Evolutionary conservation across 2,888 invertebrate species (phyloP).

Genomic region (Dynastes hyllus): DNA sequence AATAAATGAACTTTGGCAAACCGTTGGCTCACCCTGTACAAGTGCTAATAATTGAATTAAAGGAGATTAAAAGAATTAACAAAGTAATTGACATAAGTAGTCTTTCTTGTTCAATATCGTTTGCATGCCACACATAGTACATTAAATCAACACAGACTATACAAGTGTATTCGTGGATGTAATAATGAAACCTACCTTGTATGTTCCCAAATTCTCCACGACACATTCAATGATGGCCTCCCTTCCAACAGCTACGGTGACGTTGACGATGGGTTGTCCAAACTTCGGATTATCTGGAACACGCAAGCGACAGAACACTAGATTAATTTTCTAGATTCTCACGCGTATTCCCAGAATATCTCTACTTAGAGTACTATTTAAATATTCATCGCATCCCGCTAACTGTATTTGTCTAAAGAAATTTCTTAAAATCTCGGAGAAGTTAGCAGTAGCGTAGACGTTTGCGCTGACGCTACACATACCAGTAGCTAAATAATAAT

Average conservation of each 20-base stretch:
- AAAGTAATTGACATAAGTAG: too few species aligned
- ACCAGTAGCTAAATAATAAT: constrained; percentile 52
- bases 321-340: too few species aligned
- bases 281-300: constrained; percentile 86
- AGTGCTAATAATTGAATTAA: too few species aligned
- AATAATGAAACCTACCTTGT: constrained; percentile 78
- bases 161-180: too few species aligned
- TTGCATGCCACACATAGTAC: too few species aligned
- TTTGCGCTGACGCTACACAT: neutral
- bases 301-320: constrained; percentile 32
- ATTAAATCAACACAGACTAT: too few species aligned
- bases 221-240: constrained; percentile 88
- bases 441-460: neutral
- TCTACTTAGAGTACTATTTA: neutral
- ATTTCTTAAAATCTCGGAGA: constrained; percentile 2
- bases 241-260: constrained; percentile 87
- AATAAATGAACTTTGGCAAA: too few species aligned
- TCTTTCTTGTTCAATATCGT: too few species aligned
- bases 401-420: constrained; percentile 24
- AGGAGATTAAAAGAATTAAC: too few species aligned
- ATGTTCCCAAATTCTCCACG: constrained; percentile 87
- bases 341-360: too few species aligned
- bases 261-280: constrained; percentile 86
- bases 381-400: constrained; percentile 1
- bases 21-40: too few species aligned